Percentiles rank a stretch among this genome's conserved stretches.
Evolutionary conservation across 2,888 invertebrate species (phyloP).

Genomic region (Drosophila pseudotalamancana): DNA sequence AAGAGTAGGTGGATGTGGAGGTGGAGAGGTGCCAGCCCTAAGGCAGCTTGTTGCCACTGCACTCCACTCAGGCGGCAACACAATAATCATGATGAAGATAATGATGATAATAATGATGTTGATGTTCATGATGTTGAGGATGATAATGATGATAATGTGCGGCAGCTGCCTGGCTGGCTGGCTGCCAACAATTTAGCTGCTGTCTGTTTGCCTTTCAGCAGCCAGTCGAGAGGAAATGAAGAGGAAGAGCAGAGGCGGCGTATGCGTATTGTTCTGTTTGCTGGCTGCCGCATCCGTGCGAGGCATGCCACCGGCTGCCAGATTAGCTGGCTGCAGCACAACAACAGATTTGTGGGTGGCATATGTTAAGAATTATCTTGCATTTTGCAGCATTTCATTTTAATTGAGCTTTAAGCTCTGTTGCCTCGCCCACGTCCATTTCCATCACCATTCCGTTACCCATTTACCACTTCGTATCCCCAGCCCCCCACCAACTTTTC

Average conservation of each 20-base stretch:
- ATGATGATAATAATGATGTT: conserved; percentile 8
- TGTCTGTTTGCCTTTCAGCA: conserved; percentile 52
- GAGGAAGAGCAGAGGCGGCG: too few relatives aligned
- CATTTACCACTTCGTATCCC: conserved; percentile 10
- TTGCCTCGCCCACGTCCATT: conserved; percentile 4
- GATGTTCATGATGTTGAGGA: conserved; percentile 3
- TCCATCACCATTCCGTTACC: conserved; percentile 7
- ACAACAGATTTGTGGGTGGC: conserved; percentile 37
- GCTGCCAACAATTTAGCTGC: conserved; percentile 71
- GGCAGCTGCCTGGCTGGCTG: conserved; percentile 59
- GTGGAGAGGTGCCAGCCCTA: not conserved
- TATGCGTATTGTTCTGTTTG: conserved; percentile 69
- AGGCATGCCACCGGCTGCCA: conserved; percentile 41
- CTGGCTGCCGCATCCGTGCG: conserved; percentile 25
- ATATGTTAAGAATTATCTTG: conserved; percentile 61
- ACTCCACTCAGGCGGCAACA: conserved; percentile 58
- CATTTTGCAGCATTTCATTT: conserved; percentile 56
- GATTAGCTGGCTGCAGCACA: conserved; percentile 65
- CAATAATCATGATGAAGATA: conserved; percentile 27
- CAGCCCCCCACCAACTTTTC: not conserved
- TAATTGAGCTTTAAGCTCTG: conserved; percentile 62
- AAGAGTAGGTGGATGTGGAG: not conserved
- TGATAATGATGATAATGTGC: conserved; percentile 33
- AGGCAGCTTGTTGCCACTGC: conserved; percentile 67
- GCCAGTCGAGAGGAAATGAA: not conserved